These are phyloP conservation scores for Camelus dromedarius DNA, from an alignment of 2,113 vertebrate species.

Conservation along the genomic window DNA sequence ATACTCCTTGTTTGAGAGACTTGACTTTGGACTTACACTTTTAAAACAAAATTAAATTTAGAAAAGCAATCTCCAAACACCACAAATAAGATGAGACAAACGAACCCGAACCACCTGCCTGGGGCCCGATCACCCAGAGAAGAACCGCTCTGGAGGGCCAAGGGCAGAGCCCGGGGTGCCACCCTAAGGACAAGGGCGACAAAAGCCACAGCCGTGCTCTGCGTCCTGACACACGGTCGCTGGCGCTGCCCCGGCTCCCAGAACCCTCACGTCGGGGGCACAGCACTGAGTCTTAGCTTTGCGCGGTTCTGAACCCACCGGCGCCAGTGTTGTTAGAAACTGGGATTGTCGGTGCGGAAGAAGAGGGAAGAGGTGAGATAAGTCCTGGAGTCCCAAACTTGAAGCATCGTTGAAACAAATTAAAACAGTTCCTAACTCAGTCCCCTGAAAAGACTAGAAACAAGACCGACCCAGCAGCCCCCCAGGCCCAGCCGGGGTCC, in stretches of 20 bases:
- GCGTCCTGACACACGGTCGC: too few relatives aligned
- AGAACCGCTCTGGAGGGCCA: too few relatives aligned
- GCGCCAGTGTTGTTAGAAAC: too few relatives aligned
- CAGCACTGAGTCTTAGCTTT: too few relatives aligned
- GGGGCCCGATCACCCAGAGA: rapidly evolving
- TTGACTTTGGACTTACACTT: not conserved
- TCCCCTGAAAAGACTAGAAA: not conserved
- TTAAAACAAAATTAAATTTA: not conserved
- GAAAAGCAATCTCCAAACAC: not conserved
- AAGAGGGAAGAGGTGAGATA: not conserved
- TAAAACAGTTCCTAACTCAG: not conserved
- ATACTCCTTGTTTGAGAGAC: not conserved
- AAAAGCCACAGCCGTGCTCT: too few relatives aligned
- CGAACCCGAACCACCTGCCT: rapidly evolving
- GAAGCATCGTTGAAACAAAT: not conserved
- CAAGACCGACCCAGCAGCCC: not conserved
- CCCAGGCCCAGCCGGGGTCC: rapidly evolving
- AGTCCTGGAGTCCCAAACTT: not conserved
- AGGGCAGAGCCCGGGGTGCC: too few relatives aligned
- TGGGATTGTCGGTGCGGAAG: not conserved
- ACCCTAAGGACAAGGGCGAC: not conserved
- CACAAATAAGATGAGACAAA: not conserved
- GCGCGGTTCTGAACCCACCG: too few relatives aligned
- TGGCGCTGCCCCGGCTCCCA: too few relatives aligned
- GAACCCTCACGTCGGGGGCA: too few relatives aligned